A percentile compares a stretch with the other conserved stretches of the same genome.
Evolutionary conservation across 2,888 invertebrate genomes (phyloP).

Genomic region (Euzophera pinguis): DNA sequence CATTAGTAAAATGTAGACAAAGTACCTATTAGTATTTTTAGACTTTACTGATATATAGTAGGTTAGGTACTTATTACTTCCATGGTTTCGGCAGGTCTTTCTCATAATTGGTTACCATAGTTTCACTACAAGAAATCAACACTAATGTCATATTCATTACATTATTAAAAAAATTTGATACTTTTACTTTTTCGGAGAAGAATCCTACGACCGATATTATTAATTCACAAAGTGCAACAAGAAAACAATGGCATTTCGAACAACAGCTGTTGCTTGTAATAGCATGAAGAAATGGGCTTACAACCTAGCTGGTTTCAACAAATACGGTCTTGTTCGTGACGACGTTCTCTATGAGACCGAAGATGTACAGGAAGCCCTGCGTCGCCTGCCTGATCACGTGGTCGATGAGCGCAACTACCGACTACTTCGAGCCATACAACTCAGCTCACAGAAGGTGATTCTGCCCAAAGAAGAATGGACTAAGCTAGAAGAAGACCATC

Average conservation of each 20-base stretch:
- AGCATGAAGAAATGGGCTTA: slow-evolving; percentile 86
- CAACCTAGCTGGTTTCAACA: slow-evolving; percentile 88
- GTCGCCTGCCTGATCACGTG: slow-evolving; percentile 85
- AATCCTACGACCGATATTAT: too few species aligned
- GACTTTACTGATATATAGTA: too few species aligned
- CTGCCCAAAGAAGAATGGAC: slow-evolving; percentile 96
- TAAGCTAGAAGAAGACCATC: slow-evolving; percentile 90
- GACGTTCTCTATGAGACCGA: slow-evolving; percentile 86
- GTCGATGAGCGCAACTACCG: slow-evolving; percentile 93
- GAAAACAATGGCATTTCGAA: slow-evolving; percentile 49
- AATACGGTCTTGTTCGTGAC: slow-evolving; percentile 89
- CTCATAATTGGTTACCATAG: too few species aligned
- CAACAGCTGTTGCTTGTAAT: slow-evolving; percentile 50
- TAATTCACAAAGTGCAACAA: too few species aligned
- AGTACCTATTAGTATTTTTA: too few species aligned
- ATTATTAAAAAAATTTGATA: too few species aligned
- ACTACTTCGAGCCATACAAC: slow-evolving; percentile 89
- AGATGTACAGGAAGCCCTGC: slow-evolving; percentile 90
- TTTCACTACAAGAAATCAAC: too few species aligned
- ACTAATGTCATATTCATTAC: too few species aligned
- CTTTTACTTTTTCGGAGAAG: too few species aligned
- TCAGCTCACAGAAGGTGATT: slow-evolving; percentile 86
- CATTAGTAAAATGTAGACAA: too few species aligned
- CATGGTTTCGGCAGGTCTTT: too few species aligned
- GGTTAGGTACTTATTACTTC: too few species aligned